A percentile compares a stretch with the other conserved stretches of the same genome.
Conservation (phyloP, 2,888 invertebrate genomes). For the Nephrotoma appendiculata region DNA sequence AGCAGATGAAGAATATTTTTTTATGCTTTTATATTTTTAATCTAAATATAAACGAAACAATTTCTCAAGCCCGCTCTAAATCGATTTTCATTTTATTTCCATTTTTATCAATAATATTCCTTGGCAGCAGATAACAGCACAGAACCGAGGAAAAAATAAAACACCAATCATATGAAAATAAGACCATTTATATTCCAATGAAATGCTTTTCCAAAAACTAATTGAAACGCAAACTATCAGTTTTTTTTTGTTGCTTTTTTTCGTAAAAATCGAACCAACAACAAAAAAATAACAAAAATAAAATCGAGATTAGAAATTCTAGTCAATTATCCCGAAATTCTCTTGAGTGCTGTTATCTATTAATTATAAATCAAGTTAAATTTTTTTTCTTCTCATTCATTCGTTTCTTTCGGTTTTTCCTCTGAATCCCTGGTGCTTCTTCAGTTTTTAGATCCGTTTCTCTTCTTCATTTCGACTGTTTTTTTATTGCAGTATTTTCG, state of each 20-base stretch:
- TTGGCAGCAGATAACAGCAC: neutral
- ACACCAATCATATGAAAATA: neutral
- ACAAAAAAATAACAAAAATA: neutral
- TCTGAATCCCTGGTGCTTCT: neutral
- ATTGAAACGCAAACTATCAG: neutral
- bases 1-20: neutral
- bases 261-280: neutral
- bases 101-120: neutral
- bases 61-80: neutral
- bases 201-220: neutral
- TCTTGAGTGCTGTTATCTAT: neutral
- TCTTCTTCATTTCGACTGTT: neutral
- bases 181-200: neutral
- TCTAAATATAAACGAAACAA: neutral
- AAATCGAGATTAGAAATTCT: neutral
- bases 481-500: neutral
- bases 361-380: neutral
- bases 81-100: neutral
- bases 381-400: neutral
- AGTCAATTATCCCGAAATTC: neutral
- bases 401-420: neutral
- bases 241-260: neutral
- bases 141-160: neutral
- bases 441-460: neutral
- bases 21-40: neutral